Evolutionary conservation across 2,888 invertebrate species (phyloP).

Genomic region (Boloria euphrosyne): DNA sequence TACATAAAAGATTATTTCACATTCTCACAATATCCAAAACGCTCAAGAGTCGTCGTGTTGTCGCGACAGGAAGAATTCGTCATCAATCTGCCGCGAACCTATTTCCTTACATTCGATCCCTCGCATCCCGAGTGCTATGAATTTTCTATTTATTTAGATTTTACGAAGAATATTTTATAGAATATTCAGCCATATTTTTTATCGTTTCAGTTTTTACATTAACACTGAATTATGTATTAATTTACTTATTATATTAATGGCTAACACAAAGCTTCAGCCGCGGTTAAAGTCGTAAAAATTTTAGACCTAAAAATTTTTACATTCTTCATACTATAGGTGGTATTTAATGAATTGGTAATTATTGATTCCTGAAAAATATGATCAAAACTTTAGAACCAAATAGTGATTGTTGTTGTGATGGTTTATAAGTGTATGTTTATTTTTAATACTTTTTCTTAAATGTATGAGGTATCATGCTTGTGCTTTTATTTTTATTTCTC

Average conservation of each 20-base stretch:
- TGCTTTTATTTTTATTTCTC: no score
- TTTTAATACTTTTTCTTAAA: no score
- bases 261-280: neutral
- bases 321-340: no score
- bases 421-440: no score
- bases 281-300: no score
- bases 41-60: conserved; percentile 54
- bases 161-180: conserved; percentile 7
- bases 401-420: no score
- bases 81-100: conserved; percentile 65
- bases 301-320: no score
- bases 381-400: no score
- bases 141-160: conserved; percentile 21
- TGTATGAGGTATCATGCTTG: no score
- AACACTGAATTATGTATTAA: neutral
- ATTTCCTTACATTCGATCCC: conserved; percentile 60
- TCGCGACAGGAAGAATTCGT: conserved; percentile 71
- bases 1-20: no score
- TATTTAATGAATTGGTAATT: no score
- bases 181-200: neutral
- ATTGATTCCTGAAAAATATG: no score
- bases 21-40: conserved; percentile 31
- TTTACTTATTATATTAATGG: neutral
- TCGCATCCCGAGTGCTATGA: conserved; percentile 45
- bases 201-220: neutral